These are phyloP conservation scores for Noctua comes DNA, from an alignment of 2,888 invertebrate species.

Conservation along the genomic window DNA sequence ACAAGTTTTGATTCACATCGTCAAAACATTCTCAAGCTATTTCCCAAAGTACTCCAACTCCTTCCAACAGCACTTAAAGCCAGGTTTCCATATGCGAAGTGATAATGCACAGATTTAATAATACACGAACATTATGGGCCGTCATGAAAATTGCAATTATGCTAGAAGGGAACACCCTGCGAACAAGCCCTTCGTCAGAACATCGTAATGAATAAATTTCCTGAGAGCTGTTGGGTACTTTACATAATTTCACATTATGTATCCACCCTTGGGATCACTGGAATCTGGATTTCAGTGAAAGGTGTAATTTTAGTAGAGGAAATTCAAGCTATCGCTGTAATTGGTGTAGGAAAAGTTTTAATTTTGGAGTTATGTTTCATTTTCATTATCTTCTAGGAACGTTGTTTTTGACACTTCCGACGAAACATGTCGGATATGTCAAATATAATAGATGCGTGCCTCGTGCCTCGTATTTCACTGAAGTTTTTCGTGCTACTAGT, in stretches of 20 bases:
- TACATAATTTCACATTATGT: constrained; percentile 69
- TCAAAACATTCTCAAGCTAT: constrained; percentile 27
- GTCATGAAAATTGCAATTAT: constrained; percentile 69
- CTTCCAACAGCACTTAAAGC: constrained; percentile 29
- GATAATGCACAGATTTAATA: constrained; percentile 67
- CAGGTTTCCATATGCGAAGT: constrained; percentile 46
- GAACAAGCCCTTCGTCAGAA: constrained; percentile 61
- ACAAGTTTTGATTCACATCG: neutral
- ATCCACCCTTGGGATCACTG: constrained; percentile 62
- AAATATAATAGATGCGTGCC: too few relatives aligned
- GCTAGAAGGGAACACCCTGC: constrained; percentile 54
- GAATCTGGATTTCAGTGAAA: constrained; percentile 58
- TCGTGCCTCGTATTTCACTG: neutral
- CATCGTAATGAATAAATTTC: constrained; percentile 68
- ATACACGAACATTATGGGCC: constrained; percentile 59
- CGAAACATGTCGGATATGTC: neutral
- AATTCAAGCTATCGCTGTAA: constrained; percentile 52
- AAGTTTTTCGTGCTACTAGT: neutral
- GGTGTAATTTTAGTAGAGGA: constrained; percentile 59
- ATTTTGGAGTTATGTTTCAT: constrained; percentile 11
- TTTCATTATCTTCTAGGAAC: constrained; percentile 5
- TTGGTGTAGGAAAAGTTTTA: constrained; percentile 30
- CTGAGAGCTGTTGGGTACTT: constrained; percentile 66
- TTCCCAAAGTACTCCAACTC: constrained; percentile 24
- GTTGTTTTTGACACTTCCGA: neutral